Conservation (phyloP, 2,113 vertebrate genomes). For the Choloepus hoffmanni region DNA sequence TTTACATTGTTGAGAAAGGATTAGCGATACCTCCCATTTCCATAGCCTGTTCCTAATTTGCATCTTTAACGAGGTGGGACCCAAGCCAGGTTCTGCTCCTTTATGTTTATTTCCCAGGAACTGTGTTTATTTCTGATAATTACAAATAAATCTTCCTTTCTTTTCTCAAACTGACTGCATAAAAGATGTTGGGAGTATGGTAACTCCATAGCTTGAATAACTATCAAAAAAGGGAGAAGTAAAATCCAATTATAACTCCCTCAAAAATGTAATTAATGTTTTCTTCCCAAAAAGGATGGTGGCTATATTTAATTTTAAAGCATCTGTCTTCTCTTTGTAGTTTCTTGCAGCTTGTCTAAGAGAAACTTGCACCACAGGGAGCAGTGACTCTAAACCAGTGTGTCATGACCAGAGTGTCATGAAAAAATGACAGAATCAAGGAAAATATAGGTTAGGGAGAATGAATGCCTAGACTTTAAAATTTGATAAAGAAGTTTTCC, state of each 20-base stretch:
- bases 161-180: slow-evolving; percentile 76
- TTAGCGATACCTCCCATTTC: slow-evolving; percentile 80
- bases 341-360: slow-evolving; percentile 52
- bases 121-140: slow-evolving; percentile 88
- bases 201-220: slow-evolving; percentile 44
- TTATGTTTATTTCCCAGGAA: slow-evolving; percentile 88
- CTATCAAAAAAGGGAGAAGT: slow-evolving; percentile 70
- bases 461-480: slow-evolving; percentile 13
- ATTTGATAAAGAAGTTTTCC: slow-evolving; percentile 41
- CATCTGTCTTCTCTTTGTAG: slow-evolving; percentile 19
- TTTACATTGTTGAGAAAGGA: slow-evolving; percentile 84
- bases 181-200: slow-evolving; percentile 75
- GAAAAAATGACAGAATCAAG: slow-evolving; percentile 45
- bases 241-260: slow-evolving; percentile 82
- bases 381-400: slow-evolving; percentile 5
- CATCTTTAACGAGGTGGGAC: slow-evolving; percentile 87
- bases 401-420: not conserved
- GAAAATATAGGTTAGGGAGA: slow-evolving; percentile 31
- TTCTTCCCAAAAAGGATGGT: slow-evolving; percentile 64
- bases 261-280: slow-evolving; percentile 79
- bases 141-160: slow-evolving; percentile 88
- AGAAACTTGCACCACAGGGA: slow-evolving; percentile 46
- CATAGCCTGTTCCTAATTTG: slow-evolving; percentile 85
- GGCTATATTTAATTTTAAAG: slow-evolving; percentile 66
- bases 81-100: slow-evolving; percentile 87